phyloP scores from a whole-genome alignment of 2,888 invertebrate genomes.

The Encarsia formosa region DNA sequence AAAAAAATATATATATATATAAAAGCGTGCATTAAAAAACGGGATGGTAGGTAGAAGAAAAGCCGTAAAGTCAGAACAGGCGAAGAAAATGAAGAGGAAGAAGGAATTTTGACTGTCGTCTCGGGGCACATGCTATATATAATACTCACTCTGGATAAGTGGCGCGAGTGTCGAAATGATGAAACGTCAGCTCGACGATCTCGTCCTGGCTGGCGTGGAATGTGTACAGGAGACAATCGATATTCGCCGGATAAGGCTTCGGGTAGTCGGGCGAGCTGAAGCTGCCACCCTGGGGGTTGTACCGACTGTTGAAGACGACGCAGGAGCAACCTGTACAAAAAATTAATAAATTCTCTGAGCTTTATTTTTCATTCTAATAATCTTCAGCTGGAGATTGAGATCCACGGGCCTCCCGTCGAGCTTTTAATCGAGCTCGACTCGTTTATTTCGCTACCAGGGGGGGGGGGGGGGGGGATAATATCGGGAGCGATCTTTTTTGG shows the following conservation, averaged over 20 bases:
- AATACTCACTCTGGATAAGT: slow-evolving; percentile 64
- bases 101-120: slow-evolving; percentile 14
- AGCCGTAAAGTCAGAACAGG: not conserved
- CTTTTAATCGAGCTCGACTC: too few relatives aligned
- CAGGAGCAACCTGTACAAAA: slow-evolving; percentile 76
- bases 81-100: not conserved
- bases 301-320: slow-evolving; percentile 74
- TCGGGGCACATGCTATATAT: not conserved
- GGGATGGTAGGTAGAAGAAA: not conserved
- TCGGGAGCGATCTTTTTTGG: not conserved
- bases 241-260: slow-evolving; percentile 66
- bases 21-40: too few relatives aligned
- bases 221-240: slow-evolving; percentile 80
- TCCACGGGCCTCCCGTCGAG: too few relatives aligned
- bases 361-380: too few relatives aligned
- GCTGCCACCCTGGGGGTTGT: slow-evolving; percentile 72
- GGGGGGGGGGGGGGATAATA: not conserved
- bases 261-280: slow-evolving; percentile 85
- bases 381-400: too few relatives aligned
- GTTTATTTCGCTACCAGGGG: too few relatives aligned
- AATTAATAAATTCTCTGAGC: too few relatives aligned
- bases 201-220: slow-evolving; percentile 75
- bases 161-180: slow-evolving; percentile 69
- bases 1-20: too few relatives aligned
- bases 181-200: slow-evolving; percentile 77